Conservation (phyloP, 2,797 vertebrate genomes). For the Nyctalus aviator region DNA sequence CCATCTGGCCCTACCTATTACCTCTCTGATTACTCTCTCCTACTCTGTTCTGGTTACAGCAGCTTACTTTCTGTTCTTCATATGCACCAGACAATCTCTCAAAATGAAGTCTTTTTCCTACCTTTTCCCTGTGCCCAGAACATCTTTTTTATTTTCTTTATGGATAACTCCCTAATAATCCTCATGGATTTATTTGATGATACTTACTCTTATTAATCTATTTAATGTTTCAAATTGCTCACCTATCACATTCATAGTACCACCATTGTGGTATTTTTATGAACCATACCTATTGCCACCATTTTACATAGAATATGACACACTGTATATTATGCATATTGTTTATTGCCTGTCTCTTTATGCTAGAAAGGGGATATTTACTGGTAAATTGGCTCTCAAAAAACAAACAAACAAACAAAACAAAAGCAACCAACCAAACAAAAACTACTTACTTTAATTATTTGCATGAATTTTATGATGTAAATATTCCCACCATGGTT, state of each 20-base stretch:
- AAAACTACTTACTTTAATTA: neutral
- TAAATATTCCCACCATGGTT: neutral
- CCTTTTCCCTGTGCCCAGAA: accelerated
- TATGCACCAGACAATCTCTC: neutral
- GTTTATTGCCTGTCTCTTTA: neutral
- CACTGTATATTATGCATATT: neutral
- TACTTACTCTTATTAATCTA: neutral
- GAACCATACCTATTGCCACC: neutral
- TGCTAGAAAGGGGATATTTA: neutral
- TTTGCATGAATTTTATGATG: neutral
- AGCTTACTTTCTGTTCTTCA: neutral
- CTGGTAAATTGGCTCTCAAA: neutral
- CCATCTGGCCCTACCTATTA: neutral
- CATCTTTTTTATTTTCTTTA: neutral
- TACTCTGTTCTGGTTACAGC: neutral
- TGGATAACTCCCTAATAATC: neutral
- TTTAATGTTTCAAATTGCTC: neutral
- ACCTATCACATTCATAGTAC: neutral
- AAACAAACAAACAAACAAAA: neutral
- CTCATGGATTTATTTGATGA: neutral
- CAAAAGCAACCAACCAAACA: too few species aligned
- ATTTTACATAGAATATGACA: neutral
- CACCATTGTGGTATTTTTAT: neutral
- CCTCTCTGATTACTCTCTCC: neutral
- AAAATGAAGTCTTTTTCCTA: neutral